phyloP scores from a whole-genome alignment of 2,797 vertebrate species.

The Clarias platycephalus region DNA sequence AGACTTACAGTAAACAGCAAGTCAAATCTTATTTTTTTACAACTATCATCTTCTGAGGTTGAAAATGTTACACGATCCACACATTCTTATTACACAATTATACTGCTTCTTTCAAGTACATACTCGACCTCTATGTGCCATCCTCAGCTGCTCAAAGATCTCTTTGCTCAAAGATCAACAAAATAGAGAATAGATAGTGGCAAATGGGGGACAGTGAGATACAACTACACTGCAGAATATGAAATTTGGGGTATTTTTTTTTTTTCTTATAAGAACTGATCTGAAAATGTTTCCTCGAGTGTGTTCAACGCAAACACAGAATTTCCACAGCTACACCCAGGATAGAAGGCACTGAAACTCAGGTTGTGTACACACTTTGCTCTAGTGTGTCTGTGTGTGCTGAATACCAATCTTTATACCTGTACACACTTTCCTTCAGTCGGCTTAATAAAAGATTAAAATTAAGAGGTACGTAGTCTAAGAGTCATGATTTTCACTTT shows the following conservation, averaged over 20 bases:
- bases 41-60: conserved; percentile 59
- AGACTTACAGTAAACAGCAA: conserved; percentile 59
- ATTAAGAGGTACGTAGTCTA: conserved; percentile 11
- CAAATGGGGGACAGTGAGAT: not conserved
- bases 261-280: conserved; percentile 12
- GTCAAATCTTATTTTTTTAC: conserved; percentile 65
- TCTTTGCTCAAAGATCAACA: not conserved
- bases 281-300: conserved; percentile 2
- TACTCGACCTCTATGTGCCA: conserved; percentile 34
- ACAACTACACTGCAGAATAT: not conserved
- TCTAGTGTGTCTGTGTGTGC: conserved; percentile 14
- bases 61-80: conserved; percentile 67
- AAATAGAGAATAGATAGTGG: not conserved
- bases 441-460: conserved; percentile 3
- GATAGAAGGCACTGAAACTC: conserved; percentile 52
- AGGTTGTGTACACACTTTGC: conserved; percentile 26
- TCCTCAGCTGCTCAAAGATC: conserved; percentile 17
- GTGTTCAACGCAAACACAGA: not conserved
- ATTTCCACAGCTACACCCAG: conserved; percentile 29
- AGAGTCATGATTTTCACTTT: conserved; percentile 6
- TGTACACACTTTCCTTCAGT: conserved; percentile 30
- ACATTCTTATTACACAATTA: conserved; percentile 55
- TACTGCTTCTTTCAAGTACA: conserved; percentile 49
- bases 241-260: not conserved
- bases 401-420: conserved; percentile 34